phyloP scores from a whole-genome alignment of 2,113 vertebrate genomes.

The Etheostoma cragini region DNA sequence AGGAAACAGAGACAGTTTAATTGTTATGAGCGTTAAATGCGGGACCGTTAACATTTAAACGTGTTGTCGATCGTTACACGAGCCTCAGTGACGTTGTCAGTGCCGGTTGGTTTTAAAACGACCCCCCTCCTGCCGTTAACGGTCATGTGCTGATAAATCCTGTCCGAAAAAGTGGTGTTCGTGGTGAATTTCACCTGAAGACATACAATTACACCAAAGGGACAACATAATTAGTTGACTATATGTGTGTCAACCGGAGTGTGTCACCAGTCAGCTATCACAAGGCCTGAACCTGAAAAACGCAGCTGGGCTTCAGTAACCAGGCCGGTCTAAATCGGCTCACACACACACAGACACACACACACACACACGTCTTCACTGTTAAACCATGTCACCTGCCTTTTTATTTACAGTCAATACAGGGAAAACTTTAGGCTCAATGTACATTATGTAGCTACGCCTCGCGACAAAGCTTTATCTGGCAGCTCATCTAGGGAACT shows the following conservation, averaged over 20 bases:
- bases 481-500: background rate
- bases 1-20: rapidly evolving
- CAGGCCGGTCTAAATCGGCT: slow-evolving; percentile 48
- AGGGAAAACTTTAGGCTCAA: background rate
- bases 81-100: slow-evolving; percentile 73
- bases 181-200: background rate
- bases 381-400: background rate
- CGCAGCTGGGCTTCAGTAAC: slow-evolving; percentile 49
- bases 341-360: slow-evolving; percentile 7
- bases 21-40: background rate
- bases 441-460: background rate
- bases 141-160: slow-evolving; percentile 35
- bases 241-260: slow-evolving; percentile 18
- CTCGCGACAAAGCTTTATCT: background rate
- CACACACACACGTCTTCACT: background rate
- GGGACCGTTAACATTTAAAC: background rate
- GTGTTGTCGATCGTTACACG: slow-evolving; percentile 33
- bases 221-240: background rate
- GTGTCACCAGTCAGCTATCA: slow-evolving; percentile 55
- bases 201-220: background rate
- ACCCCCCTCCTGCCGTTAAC: slow-evolving; percentile 53
- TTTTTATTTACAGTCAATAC: background rate
- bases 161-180: background rate
- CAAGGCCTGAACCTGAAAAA: slow-evolving; percentile 67
- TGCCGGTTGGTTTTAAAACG: slow-evolving; percentile 78